Conservation (phyloP, 2,888 invertebrate species). For the Himalopsyche japonica region DNA sequence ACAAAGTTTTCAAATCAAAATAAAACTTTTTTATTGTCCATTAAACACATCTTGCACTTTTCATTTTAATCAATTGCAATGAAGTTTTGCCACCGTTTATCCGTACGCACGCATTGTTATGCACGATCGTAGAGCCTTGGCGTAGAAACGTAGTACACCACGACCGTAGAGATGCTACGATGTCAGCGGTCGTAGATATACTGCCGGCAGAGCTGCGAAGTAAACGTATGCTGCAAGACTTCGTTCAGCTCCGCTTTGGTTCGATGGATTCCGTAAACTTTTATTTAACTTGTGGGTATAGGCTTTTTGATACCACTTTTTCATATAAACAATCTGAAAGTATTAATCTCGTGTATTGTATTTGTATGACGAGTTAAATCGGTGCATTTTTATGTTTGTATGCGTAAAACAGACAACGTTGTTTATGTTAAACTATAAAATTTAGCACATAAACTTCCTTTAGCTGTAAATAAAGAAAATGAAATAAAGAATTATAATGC, state of each 20-base stretch:
- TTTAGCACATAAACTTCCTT: not conserved
- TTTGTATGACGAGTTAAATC: not conserved
- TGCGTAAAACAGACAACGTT: not conserved
- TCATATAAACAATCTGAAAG: not conserved
- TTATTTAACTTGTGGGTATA: not conserved
- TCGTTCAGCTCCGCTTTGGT: not conserved
- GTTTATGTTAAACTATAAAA: not conserved
- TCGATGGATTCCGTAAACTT: not conserved
- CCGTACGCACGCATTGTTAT: not conserved
- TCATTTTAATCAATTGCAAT: not conserved
- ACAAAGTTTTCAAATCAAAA: not conserved
- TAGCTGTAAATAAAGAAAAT: too few species aligned
- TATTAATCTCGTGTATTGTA: not conserved
- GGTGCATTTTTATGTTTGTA: not conserved
- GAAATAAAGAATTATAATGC: too few species aligned
- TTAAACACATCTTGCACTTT: not conserved
- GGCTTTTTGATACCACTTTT: not conserved
- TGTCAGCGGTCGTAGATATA: not conserved
- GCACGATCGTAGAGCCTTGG: not conserved
- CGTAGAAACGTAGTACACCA: not conserved
- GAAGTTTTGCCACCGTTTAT: not conserved
- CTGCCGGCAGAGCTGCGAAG: not conserved
- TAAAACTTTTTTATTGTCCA: not conserved
- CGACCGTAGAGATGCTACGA: not conserved
- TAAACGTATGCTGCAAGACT: not conserved